Evolutionary conservation across 1,140 invertebrate species (phyloP).

Genomic region (Leptopilina clavipes): DNA sequence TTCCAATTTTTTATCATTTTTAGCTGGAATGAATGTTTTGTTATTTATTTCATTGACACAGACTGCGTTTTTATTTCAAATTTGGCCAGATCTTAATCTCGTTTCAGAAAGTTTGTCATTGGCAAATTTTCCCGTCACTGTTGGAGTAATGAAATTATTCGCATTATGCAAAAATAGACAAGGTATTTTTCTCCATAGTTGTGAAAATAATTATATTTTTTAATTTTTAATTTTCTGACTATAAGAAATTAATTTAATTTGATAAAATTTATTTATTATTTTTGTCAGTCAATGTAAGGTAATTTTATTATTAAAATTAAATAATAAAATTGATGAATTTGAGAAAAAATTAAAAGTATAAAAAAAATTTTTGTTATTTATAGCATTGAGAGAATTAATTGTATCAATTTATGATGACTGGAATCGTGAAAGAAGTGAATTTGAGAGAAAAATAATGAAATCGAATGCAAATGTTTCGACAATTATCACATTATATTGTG

Average conservation of each 20-base stretch:
- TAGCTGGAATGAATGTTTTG: not conserved
- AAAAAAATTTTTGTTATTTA: too few relatives aligned
- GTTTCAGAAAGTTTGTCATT: not conserved
- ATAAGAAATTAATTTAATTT: too few relatives aligned
- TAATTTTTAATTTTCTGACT: too few relatives aligned
- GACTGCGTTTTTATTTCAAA: not conserved
- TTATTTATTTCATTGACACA: not conserved
- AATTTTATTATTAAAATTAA: too few relatives aligned
- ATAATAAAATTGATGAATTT: too few relatives aligned
- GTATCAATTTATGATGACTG: not conserved
- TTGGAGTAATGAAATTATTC: not conserved
- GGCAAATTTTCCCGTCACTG: not conserved
- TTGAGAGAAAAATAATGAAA: conserved; percentile 39
- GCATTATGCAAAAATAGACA: not conserved
- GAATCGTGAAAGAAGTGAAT: not conserved
- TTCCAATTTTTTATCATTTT: not conserved
- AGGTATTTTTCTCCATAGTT: not conserved
- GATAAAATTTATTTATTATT: too few relatives aligned
- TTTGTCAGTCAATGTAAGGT: too few relatives aligned
- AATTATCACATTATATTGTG: not conserved
- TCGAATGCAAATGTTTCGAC: conserved; percentile 39
- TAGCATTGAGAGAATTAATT: not conserved
- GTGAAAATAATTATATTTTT: not conserved
- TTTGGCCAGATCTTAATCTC: not conserved
- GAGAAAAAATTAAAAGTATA: too few relatives aligned